phyloP scores from a whole-genome alignment of 2,113 vertebrate genomes.

The Microtus oregoni region DNA sequence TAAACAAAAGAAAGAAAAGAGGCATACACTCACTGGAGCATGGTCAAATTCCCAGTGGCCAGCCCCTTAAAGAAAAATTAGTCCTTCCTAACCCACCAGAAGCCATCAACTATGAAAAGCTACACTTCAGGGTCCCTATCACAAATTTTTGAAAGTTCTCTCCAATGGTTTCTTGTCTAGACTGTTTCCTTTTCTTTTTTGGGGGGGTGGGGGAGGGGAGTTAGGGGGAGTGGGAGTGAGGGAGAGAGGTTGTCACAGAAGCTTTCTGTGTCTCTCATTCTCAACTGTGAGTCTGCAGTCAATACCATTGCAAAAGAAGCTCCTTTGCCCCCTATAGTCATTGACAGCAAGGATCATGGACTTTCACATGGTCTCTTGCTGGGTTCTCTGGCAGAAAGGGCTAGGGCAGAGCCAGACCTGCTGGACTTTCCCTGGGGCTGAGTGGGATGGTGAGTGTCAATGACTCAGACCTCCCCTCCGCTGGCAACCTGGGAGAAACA shows the following conservation, averaged over 20 bases:
- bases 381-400: no score
- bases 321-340: background rate
- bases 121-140: background rate
- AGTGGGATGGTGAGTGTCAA: no score
- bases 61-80: background rate
- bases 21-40: background rate
- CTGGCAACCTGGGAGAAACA: no score
- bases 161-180: background rate
- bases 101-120: background rate
- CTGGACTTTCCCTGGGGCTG: no score
- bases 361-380: background rate
- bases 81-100: background rate
- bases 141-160: background rate
- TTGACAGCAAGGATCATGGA: background rate
- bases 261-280: background rate
- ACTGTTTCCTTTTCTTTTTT: background rate
- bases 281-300: background rate
- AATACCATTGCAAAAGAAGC: background rate
- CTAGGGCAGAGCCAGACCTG: no score
- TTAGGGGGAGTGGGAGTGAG: background rate
- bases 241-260: background rate
- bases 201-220: no score
- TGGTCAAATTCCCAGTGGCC: background rate
- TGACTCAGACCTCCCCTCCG: no score
- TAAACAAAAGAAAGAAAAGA: background rate